Evolutionary conservation across 2,888 invertebrate species (phyloP).

Genomic region (Papilio elwesi): DNA sequence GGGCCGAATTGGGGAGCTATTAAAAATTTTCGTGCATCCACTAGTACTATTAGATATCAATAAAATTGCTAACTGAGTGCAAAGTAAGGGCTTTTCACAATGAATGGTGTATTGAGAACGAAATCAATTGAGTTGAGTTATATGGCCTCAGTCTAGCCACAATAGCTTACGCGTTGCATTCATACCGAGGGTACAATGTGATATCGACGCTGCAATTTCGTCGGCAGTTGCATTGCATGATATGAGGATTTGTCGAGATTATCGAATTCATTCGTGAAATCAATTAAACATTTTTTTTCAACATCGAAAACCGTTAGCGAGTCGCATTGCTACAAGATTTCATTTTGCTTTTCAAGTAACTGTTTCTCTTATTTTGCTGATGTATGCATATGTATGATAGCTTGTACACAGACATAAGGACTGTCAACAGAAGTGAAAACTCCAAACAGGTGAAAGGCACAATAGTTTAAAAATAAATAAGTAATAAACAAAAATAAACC

Average conservation of each 20-base stretch:
- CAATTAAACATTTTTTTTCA: background rate
- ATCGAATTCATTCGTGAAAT: constrained; percentile 13
- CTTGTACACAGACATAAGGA: no score
- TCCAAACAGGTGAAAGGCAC: no score
- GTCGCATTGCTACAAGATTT: background rate
- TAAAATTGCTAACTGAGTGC: constrained; percentile 22
- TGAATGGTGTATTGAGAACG: constrained; percentile 22
- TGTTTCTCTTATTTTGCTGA: background rate
- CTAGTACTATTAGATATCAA: constrained; percentile 9
- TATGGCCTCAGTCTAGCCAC: constrained; percentile 4
- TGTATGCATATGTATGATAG: background rate
- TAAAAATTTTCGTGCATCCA: constrained; percentile 6
- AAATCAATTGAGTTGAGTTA: constrained; percentile 28
- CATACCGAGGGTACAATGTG: background rate
- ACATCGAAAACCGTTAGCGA: background rate
- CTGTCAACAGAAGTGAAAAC: no score
- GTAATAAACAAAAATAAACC: no score
- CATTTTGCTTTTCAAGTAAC: background rate
- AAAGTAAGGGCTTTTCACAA: constrained; percentile 10
- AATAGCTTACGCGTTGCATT: constrained; percentile 26
- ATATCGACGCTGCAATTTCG: constrained; percentile 18
- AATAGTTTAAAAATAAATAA: no score
- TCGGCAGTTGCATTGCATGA: background rate
- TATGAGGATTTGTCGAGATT: background rate
- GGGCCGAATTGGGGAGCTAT: background rate